Evolutionary conservation across 2,113 vertebrate genomes (phyloP).

Genomic region (Gracilinanus agilis): DNA sequence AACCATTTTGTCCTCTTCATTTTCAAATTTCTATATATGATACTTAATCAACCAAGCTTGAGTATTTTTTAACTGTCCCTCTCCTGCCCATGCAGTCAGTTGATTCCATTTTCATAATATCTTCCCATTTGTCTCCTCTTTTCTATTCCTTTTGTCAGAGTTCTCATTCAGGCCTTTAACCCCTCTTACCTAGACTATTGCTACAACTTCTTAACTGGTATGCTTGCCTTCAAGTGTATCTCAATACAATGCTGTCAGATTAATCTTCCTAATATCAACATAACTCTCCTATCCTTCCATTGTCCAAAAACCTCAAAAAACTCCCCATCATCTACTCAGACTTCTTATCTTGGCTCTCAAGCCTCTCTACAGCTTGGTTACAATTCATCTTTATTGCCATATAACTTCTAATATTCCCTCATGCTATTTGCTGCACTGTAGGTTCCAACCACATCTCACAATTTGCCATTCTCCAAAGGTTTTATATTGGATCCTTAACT

Average conservation of each 20-base stretch:
- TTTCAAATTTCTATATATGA: background rate
- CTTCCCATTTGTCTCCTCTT: background rate
- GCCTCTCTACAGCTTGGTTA: background rate
- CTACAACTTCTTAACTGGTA: background rate
- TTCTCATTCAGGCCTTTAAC: background rate
- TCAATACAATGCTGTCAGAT: background rate
- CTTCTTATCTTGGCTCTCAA: background rate
- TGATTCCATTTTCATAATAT: background rate
- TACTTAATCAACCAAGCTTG: background rate
- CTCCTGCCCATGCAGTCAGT: background rate
- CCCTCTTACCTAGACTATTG: background rate
- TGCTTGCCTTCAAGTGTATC: background rate
- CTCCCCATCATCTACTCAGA: background rate
- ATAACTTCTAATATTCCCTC: no score
- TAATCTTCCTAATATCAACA: background rate
- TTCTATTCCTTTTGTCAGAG: background rate
- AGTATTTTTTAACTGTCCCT: background rate
- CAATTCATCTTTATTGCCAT: no score
- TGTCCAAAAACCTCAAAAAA: no score
- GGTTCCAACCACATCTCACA: background rate
- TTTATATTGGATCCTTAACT: constrained; percentile 5
- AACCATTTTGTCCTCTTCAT: background rate
- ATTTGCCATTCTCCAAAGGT: background rate
- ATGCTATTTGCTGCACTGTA: background rate
- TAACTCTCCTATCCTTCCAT: no score